These are phyloP conservation scores for Pantala flavescens DNA, from an alignment of 1,140 invertebrate genomes.

Conservation along the genomic window DNA sequence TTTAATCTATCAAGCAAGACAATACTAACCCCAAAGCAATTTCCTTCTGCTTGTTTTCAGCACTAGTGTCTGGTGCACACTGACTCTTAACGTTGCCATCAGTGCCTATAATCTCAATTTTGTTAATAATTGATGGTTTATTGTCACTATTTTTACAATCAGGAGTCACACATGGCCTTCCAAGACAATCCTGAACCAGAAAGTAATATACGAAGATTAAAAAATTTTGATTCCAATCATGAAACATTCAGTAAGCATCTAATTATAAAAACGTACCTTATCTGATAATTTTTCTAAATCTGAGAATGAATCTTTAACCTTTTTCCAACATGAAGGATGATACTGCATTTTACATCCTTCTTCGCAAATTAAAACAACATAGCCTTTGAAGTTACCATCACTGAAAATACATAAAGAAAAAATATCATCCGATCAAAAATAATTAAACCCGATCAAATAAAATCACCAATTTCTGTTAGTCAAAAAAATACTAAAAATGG, in stretches of 20 bases:
- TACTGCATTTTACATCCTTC: not conserved
- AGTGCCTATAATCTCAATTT: not conserved
- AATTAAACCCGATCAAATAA: too few species aligned
- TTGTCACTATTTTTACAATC: not conserved
- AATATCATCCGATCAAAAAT: too few species aligned
- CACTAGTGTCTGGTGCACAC: not conserved
- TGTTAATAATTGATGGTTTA: not conserved
- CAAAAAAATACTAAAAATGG: too few species aligned
- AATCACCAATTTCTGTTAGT: too few species aligned
- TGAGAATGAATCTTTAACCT: not conserved
- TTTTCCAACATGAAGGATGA: not conserved
- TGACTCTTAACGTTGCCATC: conserved; percentile 1
- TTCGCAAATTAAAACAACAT: not conserved
- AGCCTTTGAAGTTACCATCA: not conserved
- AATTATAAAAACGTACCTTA: not conserved
- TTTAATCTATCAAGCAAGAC: too few species aligned
- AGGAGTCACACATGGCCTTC: not conserved
- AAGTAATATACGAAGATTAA: not conserved
- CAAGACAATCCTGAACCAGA: not conserved
- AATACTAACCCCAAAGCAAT: not conserved
- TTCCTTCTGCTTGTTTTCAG: not conserved
- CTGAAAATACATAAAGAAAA: not conserved
- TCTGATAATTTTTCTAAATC: not conserved
- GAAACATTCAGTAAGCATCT: not conserved
- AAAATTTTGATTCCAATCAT: too few species aligned